A percentile compares a stretch with the other conserved stretches of the same genome.
Evolutionary conservation across 2,113 vertebrate genomes (phyloP).

Genomic region (Burhinus oedicnemus): DNA sequence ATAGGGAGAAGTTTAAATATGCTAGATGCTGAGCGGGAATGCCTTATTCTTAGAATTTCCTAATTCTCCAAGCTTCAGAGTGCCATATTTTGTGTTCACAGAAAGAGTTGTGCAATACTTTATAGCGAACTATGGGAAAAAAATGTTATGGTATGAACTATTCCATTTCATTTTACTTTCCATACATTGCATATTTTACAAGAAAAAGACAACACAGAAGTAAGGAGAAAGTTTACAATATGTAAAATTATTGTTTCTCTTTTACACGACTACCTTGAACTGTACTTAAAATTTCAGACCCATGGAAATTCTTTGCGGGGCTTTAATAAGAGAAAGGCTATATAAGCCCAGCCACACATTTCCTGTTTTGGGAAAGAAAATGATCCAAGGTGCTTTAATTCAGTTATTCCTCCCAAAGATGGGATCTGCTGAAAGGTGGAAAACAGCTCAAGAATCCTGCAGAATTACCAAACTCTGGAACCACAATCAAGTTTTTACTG

Average conservation of each 20-base stretch:
- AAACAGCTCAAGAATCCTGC: not conserved
- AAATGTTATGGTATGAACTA: not conserved
- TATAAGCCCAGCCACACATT: not conserved
- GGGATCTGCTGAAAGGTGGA: not conserved
- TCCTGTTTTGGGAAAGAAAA: not conserved
- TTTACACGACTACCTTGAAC: not conserved
- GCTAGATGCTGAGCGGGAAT: not conserved
- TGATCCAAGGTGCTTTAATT: not conserved
- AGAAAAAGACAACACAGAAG: not conserved
- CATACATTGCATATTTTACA: not conserved
- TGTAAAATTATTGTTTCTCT: not conserved
- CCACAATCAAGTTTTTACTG: not conserved
- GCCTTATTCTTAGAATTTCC: not conserved
- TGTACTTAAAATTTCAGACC: not conserved
- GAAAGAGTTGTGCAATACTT: not conserved
- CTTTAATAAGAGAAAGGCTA: not conserved
- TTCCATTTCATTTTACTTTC: not conserved
- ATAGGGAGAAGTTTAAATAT: not conserved
- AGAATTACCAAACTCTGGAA: not conserved
- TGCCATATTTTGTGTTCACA: not conserved
- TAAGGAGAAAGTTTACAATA: not conserved
- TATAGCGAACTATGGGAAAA: not conserved
- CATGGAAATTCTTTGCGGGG: not conserved
- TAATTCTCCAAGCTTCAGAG: not conserved
- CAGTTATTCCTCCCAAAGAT: not conserved